phyloP scores from a whole-genome alignment of 2,888 invertebrate genomes.

The Steromphala cineraria region DNA sequence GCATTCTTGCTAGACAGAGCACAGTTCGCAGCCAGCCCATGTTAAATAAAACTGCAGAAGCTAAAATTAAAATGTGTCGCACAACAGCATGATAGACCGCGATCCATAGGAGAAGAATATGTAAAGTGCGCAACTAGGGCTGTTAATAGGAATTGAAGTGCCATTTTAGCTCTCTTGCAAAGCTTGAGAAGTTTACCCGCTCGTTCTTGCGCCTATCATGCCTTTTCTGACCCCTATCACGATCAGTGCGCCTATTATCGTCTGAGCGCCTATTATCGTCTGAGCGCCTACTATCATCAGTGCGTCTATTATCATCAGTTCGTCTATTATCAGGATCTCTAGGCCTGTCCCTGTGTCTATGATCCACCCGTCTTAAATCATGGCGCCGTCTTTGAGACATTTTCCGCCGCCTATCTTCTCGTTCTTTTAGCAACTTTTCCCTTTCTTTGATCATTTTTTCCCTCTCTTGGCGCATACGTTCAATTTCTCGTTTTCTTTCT shows the following conservation, averaged over 20 bases:
- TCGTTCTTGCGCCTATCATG: background rate
- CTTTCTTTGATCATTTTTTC: slow-evolving; percentile 16
- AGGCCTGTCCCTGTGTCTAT: background rate
- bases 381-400: background rate
- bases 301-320: background rate
- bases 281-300: background rate
- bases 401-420: slow-evolving; percentile 11
- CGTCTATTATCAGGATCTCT: background rate
- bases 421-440: background rate
- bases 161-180: slow-evolving; percentile 1
- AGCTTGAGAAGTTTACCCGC: slow-evolving; percentile 14
- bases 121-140: background rate
- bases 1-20: background rate
- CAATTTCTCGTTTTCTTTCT: slow-evolving; percentile 19
- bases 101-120: background rate
- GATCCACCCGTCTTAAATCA: background rate
- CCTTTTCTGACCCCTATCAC: background rate
- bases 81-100: background rate
- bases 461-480: slow-evolving; percentile 11
- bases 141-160: slow-evolving; percentile 17
- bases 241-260: background rate
- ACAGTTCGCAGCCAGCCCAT: slow-evolving; percentile 11
- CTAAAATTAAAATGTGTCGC: background rate
- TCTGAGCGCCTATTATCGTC: background rate
- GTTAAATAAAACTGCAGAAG: slow-evolving; percentile 7